Evolutionary conservation across 92 coral and sea anemone genomes (phyloP).

Genomic region (Phymanthus crucifer): DNA sequence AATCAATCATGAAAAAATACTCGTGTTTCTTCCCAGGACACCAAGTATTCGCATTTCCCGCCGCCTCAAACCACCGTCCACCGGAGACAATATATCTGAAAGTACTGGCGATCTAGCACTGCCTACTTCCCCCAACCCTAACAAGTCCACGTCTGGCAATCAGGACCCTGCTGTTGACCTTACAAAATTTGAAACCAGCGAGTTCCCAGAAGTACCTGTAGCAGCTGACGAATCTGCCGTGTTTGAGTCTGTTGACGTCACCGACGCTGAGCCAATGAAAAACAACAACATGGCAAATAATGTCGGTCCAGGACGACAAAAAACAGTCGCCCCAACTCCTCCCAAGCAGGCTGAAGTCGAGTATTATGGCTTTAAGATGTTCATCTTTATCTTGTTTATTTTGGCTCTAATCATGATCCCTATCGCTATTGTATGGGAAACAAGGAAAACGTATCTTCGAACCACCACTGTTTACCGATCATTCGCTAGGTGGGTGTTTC

Average conservation of each 20-base stretch:
- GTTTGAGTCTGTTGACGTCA: conserved; percentile 36
- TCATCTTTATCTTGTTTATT: conserved; percentile 81
- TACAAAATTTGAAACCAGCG: conserved; percentile 80
- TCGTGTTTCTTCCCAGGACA: conserved; percentile 51
- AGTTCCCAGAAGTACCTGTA: conserved; percentile 84
- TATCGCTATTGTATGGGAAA: conserved; percentile 88
- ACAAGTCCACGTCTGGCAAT: conserved; percentile 27
- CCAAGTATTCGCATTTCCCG: conserved; percentile 91
- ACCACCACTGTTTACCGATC: conserved; percentile 74
- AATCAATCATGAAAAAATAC: neutral
- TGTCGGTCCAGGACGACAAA: conserved; percentile 17
- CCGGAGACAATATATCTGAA: conserved; percentile 67
- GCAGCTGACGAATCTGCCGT: conserved; percentile 58
- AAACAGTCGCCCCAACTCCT: conserved; percentile 12
- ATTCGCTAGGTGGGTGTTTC: conserved; percentile 71
- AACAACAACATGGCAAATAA: conserved; percentile 59
- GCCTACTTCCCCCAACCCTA: conserved; percentile 50
- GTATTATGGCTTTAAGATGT: conserved; percentile 89
- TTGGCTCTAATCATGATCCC: conserved; percentile 92
- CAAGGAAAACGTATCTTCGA: conserved; percentile 80
- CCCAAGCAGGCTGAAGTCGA: conserved; percentile 64
- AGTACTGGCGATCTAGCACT: conserved; percentile 74
- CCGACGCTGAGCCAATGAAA: conserved; percentile 42
- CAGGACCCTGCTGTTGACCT: conserved; percentile 66
- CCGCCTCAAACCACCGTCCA: conserved; percentile 64